A percentile compares a stretch with the other conserved stretches of the same genome.
These are phyloP conservation scores for Brachyalestes nurse DNA, from an alignment of 2,797 vertebrate genomes.

Conservation along the genomic window DNA sequence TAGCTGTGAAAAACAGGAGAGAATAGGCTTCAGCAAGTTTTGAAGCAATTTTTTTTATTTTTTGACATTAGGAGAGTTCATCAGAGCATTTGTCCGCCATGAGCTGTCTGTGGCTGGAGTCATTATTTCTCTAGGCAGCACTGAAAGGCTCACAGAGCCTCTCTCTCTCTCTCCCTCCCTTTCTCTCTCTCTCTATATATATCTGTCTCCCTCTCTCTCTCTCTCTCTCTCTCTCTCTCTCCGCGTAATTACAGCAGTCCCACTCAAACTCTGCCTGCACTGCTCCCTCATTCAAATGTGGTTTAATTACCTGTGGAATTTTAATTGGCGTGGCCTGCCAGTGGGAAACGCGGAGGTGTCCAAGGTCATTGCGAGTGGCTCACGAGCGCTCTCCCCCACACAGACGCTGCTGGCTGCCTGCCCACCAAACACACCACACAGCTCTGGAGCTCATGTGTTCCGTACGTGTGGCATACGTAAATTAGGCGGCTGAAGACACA, in stretches of 20 bases:
- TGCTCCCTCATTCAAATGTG: slow-evolving; percentile 76
- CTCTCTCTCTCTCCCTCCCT: slow-evolving; percentile 43
- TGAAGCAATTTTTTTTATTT: slow-evolving; percentile 8
- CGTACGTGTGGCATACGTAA: slow-evolving; percentile 31
- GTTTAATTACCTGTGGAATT: slow-evolving; percentile 81
- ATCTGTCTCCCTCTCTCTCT: slow-evolving; percentile 40
- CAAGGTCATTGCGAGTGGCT: slow-evolving; percentile 68
- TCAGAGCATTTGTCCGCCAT: slow-evolving; percentile 60
- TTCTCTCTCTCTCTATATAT: slow-evolving; percentile 46
- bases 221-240: slow-evolving; percentile 44
- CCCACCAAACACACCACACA: slow-evolving; percentile 42
- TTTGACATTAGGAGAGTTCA: slow-evolving; percentile 57
- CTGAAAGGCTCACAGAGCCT: slow-evolving; percentile 50
- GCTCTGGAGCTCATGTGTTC: slow-evolving; percentile 38
- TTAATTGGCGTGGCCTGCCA: slow-evolving; percentile 75
- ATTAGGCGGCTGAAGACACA: slow-evolving; percentile 5
- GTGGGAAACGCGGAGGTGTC: slow-evolving; percentile 74
- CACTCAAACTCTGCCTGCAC: slow-evolving; percentile 73
- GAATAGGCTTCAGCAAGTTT: slow-evolving; percentile 32
- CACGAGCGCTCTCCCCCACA: slow-evolving; percentile 45
- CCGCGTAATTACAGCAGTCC: slow-evolving; percentile 74
- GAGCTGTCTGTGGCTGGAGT: slow-evolving; percentile 62
- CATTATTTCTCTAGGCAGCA: slow-evolving; percentile 60
- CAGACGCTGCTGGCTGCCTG: slow-evolving; percentile 52
- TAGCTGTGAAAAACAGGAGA: slow-evolving; percentile 35